Conservation (phyloP, 2,888 invertebrate genomes). For the Allygus modestus region DNA sequence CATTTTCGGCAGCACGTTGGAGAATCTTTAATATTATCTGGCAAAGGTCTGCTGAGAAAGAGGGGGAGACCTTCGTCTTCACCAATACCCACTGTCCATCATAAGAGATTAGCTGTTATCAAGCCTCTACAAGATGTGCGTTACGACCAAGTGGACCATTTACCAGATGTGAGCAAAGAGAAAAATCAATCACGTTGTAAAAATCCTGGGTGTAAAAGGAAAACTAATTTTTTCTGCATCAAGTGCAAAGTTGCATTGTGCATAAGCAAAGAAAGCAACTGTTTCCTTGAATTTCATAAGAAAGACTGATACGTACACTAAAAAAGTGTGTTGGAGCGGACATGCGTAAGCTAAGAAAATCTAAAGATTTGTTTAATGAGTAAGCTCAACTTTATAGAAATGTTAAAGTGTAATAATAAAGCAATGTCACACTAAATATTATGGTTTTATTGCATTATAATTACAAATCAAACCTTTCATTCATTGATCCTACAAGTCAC, state of each 20-base stretch:
- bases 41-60: slow-evolving; percentile 16
- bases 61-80: slow-evolving; percentile 37
- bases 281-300: slow-evolving; percentile 40
- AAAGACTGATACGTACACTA: slow-evolving; percentile 27
- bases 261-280: slow-evolving; percentile 37
- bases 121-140: slow-evolving; percentile 43
- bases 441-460: slow-evolving; percentile 42
- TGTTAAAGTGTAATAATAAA: slow-evolving; percentile 7
- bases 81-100: background rate
- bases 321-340: slow-evolving; percentile 53
- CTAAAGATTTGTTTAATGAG: background rate
- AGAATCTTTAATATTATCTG: slow-evolving; percentile 39
- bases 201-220: slow-evolving; percentile 31
- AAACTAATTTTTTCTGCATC: slow-evolving; percentile 26
- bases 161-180: slow-evolving; percentile 11
- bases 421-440: slow-evolving; percentile 37
- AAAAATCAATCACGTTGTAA: slow-evolving; percentile 26
- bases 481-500: slow-evolving; percentile 41
- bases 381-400: slow-evolving; percentile 1
- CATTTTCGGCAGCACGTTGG: slow-evolving; percentile 41
- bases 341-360: slow-evolving; percentile 35
- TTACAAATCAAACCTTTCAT: slow-evolving; percentile 11
- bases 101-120: background rate
- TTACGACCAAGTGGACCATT: slow-evolving; percentile 44
- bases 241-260: slow-evolving; percentile 47